Conservation (phyloP, 2,888 invertebrate genomes). For the Melanotus villosus region DNA sequence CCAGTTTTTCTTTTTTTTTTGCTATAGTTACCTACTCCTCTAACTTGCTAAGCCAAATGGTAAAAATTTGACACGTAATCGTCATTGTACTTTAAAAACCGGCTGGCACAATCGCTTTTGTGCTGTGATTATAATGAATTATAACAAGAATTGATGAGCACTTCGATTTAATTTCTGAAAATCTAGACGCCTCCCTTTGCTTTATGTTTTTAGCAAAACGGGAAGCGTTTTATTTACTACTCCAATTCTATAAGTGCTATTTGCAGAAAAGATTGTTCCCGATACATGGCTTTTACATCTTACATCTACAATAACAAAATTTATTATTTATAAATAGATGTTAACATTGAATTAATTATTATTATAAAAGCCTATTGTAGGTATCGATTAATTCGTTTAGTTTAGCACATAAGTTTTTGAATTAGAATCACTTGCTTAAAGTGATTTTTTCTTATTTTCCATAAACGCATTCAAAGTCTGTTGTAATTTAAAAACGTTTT, state of each 20-base stretch:
- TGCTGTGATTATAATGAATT: not conserved
- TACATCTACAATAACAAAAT: constrained; percentile 29
- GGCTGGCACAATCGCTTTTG: constrained; percentile 18
- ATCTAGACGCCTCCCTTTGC: not conserved
- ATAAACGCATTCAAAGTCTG: too few species aligned
- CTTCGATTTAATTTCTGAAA: constrained; percentile 2
- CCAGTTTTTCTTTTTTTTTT: too few species aligned
- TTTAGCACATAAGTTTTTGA: too few species aligned
- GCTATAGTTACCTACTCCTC: constrained; percentile 8
- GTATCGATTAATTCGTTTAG: not conserved
- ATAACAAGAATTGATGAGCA: constrained; percentile 25
- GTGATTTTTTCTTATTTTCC: too few species aligned
- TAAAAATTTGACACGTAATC: constrained; percentile 35
- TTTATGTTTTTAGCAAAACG: not conserved
- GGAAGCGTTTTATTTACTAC: constrained; percentile 10
- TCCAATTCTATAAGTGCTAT: constrained; percentile 18
- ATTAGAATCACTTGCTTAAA: too few species aligned
- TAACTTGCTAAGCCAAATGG: constrained; percentile 33
- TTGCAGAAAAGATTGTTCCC: constrained; percentile 36
- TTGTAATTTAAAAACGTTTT: too few species aligned
- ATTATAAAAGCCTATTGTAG: not conserved
- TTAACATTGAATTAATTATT: not conserved
- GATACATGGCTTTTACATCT: constrained; percentile 28
- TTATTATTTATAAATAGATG: not conserved
- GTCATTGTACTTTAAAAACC: constrained; percentile 34